Conservation (phyloP, 2,113 vertebrate species). For the Acrocephalus arundinaceus region DNA sequence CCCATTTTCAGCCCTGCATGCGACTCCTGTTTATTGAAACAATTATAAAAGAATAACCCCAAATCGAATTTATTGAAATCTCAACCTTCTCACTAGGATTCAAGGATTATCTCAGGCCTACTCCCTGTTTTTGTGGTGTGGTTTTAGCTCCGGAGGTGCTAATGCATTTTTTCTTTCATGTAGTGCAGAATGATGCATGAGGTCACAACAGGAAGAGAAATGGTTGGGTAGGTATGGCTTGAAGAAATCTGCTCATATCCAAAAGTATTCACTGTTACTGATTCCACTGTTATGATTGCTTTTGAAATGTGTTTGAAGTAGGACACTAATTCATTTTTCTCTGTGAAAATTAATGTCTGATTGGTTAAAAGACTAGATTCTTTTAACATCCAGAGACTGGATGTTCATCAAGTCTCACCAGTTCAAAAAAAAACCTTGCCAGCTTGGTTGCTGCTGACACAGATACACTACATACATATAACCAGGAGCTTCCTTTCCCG, state of each 20-base stretch:
- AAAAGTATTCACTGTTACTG: not conserved
- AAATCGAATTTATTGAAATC: conserved; percentile 37
- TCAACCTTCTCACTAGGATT: conserved; percentile 15
- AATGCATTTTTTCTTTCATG: not conserved
- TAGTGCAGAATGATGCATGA: not conserved
- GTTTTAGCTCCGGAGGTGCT: conserved; percentile 28
- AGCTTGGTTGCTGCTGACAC: not conserved
- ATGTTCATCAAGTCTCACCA: not conserved
- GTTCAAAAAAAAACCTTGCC: not conserved
- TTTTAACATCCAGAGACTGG: too few relatives aligned
- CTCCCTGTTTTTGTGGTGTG: not conserved
- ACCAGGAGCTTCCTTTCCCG: not conserved
- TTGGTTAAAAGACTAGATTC: not conserved
- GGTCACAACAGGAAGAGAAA: not conserved
- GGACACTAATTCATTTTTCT: not conserved
- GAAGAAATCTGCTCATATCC: not conserved
- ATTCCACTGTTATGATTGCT: not conserved
- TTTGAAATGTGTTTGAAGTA: not conserved
- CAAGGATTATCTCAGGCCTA: not conserved
- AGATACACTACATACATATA: not conserved
- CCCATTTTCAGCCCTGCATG: not conserved
- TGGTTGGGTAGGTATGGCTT: not conserved
- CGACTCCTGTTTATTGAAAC: conserved; percentile 6
- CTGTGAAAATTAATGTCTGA: not conserved
- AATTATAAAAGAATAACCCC: not conserved